Evolutionary conservation across 1,140 invertebrate species (phyloP).

Genomic region (Meloidogyne floridensis): DNA sequence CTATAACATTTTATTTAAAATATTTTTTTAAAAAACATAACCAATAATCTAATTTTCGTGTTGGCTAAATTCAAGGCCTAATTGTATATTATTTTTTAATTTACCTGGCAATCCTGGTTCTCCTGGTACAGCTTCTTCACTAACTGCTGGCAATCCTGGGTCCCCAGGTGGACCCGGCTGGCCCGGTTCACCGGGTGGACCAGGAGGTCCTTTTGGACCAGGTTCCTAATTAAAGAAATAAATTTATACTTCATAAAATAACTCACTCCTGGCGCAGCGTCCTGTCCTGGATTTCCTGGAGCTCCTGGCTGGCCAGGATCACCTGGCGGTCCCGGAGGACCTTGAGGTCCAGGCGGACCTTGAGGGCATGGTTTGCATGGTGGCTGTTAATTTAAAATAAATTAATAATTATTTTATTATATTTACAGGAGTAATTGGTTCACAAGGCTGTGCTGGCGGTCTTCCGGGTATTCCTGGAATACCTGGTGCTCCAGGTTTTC

Average conservation of each 20-base stretch:
- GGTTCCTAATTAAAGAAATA: constrained; percentile 8
- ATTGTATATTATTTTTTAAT: no score
- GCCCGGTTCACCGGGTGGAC: constrained; percentile 38
- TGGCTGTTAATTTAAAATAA: constrained; percentile 13
- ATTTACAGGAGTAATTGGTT: constrained; percentile 33
- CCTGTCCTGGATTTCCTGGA: constrained; percentile 39
- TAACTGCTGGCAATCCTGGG: constrained; percentile 25
- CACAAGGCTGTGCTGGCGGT: constrained; percentile 39
- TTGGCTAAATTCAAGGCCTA: no score
- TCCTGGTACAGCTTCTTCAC: constrained; percentile 35
- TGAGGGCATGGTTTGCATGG: constrained; percentile 43
- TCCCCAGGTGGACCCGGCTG: constrained; percentile 34
- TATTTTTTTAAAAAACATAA: no score
- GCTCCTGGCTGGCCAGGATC: constrained; percentile 30
- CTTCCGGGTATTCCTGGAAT: constrained; percentile 36
- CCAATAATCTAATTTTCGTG: no score
- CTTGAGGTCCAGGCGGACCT: constrained; percentile 38
- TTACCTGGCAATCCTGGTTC: constrained; percentile 38
- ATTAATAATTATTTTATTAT: not conserved
- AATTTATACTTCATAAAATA: not conserved
- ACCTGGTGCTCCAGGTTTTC: constrained; percentile 43
- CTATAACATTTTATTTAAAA: no score
- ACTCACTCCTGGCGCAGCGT: constrained; percentile 29
- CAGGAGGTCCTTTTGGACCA: constrained; percentile 31
- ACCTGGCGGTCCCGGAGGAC: constrained; percentile 37